Evolutionary conservation across 2,113 vertebrate species (phyloP).

Genomic region (Lonchura striata): DNA sequence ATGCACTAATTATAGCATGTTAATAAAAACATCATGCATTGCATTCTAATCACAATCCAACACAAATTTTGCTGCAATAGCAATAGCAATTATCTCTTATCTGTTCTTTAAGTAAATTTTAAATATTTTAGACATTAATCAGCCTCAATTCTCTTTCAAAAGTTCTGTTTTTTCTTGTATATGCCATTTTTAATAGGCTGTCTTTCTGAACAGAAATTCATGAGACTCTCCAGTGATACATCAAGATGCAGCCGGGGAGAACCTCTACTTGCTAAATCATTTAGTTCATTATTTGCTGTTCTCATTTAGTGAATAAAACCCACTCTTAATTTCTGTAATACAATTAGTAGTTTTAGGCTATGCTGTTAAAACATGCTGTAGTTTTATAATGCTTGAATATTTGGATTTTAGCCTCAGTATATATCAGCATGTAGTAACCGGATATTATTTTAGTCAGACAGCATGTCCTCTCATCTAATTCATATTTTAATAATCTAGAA

Average conservation of each 20-base stretch:
- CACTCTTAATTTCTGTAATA: neutral
- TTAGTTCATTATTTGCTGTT: neutral
- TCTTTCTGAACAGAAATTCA: neutral
- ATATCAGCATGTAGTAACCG: neutral
- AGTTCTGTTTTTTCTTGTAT: neutral
- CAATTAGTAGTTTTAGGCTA: neutral
- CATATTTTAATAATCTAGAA: neutral
- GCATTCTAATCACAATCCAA: neutral
- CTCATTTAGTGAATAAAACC: neutral
- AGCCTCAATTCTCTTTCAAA: neutral
- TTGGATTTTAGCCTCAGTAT: neutral
- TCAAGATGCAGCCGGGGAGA: neutral
- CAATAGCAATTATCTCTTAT: fast-evolving
- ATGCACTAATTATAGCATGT: neutral
- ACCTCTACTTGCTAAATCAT: neutral
- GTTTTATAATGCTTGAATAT: neutral
- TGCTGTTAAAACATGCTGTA: neutral
- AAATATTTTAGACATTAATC: neutral
- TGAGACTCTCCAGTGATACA: neutral
- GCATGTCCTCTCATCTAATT: neutral
- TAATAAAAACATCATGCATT: neutral
- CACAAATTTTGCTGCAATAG: neutral
- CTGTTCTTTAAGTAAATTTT: neutral
- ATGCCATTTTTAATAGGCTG: neutral
- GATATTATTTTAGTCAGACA: neutral